A percentile compares a stretch with the other conserved stretches of the same genome.
Conservation (phyloP, 2,113 vertebrate genomes). For the Sorex araneus region DNA sequence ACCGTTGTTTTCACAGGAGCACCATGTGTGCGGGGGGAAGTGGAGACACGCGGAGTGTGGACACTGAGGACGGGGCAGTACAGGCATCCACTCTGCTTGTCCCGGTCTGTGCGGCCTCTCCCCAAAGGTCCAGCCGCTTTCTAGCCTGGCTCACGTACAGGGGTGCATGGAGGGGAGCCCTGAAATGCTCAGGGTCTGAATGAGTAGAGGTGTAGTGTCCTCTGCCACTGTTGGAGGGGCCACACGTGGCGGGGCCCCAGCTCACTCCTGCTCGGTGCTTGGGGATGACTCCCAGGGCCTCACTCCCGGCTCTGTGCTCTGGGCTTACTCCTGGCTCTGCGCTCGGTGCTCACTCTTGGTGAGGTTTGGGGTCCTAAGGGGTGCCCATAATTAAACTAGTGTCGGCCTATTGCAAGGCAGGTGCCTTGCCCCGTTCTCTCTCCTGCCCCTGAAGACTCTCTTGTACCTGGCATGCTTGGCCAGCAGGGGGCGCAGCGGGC, state of each 20-base stretch:
- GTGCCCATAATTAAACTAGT: no score
- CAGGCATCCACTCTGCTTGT: background rate
- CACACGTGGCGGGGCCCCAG: no score
- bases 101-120: background rate
- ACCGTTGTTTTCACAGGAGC: background rate
- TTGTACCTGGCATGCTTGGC: background rate
- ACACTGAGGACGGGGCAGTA: background rate
- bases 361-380: no score
- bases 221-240: no score
- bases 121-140: background rate
- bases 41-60: no score
- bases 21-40: background rate
- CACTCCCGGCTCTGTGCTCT: no score
- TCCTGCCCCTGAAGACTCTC: background rate
- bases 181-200: background rate
- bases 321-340: no score
- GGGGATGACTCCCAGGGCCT: no score
- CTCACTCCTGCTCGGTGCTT: no score
- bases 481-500: background rate
- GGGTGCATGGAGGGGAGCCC: background rate
- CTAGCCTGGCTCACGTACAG: background rate
- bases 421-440: background rate
- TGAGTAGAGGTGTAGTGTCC: fast-evolving
- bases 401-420: no score
- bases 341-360: no score